These are phyloP conservation scores for Galleria mellonella DNA, from an alignment of 1,140 invertebrate genomes.

Conservation along the genomic window DNA sequence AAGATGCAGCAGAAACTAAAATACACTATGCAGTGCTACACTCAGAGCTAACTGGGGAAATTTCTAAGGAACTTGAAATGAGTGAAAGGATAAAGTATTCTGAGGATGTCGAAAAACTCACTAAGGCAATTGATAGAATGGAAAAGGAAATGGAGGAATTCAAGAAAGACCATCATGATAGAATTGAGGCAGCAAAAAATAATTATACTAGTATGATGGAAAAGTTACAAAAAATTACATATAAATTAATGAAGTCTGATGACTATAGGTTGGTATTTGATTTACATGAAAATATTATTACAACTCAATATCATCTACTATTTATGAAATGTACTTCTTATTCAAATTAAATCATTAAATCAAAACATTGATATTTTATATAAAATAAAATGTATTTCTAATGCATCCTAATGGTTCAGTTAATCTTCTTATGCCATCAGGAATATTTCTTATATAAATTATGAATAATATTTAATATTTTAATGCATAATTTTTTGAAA, in stretches of 20 bases:
- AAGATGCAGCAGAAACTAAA: slow-evolving; percentile 38
- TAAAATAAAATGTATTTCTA: no score
- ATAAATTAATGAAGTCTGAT: slow-evolving; percentile 49
- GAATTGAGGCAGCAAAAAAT: slow-evolving; percentile 61
- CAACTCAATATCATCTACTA: slow-evolving; percentile 1
- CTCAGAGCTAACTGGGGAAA: slow-evolving; percentile 59
- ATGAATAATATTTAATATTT: no score
- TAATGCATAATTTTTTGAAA: background rate
- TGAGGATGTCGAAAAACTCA: slow-evolving; percentile 72
- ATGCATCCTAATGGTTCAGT: no score
- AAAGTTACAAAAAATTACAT: slow-evolving; percentile 48
- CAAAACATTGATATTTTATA: no score
- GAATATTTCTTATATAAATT: no score
- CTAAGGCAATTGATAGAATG: slow-evolving; percentile 75
- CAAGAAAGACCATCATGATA: slow-evolving; percentile 62
- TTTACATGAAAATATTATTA: background rate
- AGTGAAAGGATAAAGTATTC: slow-evolving; percentile 59
- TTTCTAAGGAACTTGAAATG: slow-evolving; percentile 56
- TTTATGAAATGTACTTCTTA: no score
- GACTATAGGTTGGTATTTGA: slow-evolving; percentile 36
- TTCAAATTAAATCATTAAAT: no score
- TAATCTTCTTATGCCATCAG: no score
- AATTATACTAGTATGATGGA: slow-evolving; percentile 32
- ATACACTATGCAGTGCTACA: slow-evolving; percentile 63
- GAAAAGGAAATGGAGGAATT: slow-evolving; percentile 67